A percentile compares a stretch with the other conserved stretches of the same genome.
phyloP scores from a whole-genome alignment of 2,888 invertebrate genomes.

The Nycteola revayana region DNA sequence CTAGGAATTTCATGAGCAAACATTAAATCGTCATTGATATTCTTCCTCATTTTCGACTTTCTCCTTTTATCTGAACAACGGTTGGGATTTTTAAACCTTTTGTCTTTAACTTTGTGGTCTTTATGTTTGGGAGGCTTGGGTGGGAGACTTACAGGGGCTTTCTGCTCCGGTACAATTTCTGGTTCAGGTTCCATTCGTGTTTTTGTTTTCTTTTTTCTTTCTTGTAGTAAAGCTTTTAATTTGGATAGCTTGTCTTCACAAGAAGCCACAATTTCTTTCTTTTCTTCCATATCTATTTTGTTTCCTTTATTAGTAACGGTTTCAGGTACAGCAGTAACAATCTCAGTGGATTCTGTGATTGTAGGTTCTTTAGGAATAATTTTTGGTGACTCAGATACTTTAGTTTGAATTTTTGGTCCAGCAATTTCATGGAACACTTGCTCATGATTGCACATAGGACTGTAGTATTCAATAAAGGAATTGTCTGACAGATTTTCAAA shows the following conservation, averaged over 20 bases:
- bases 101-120: conserved; percentile 38
- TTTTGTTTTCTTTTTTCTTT: conserved; percentile 36
- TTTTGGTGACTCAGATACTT: conserved; percentile 23
- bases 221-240: conserved; percentile 54
- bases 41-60: conserved; percentile 39
- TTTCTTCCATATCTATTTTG: conserved; percentile 17
- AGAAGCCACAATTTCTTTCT: conserved; percentile 45
- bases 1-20: conserved; percentile 52
- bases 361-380: conserved; percentile 1
- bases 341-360: conserved; percentile 35
- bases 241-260: conserved; percentile 67
- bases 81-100: conserved; percentile 47
- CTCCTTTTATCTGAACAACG: conserved; percentile 39
- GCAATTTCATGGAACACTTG: conserved; percentile 42
- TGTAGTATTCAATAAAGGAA: conserved; percentile 45
- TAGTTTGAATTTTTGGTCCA: conserved; percentile 46
- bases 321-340: conserved; percentile 30
- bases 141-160: conserved; percentile 13
- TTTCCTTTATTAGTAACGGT: conserved; percentile 7
- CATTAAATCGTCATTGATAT: conserved; percentile 48
- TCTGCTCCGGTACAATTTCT: conserved; percentile 1
- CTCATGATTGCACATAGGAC: conserved; percentile 43
- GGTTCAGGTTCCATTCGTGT: conserved; percentile 7
- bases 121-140: conserved; percentile 22
- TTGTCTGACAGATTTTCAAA: conserved; percentile 47